These are phyloP conservation scores for Ecdyonurus torrentis DNA, from an alignment of 2,888 invertebrate genomes.

Conservation along the genomic window DNA sequence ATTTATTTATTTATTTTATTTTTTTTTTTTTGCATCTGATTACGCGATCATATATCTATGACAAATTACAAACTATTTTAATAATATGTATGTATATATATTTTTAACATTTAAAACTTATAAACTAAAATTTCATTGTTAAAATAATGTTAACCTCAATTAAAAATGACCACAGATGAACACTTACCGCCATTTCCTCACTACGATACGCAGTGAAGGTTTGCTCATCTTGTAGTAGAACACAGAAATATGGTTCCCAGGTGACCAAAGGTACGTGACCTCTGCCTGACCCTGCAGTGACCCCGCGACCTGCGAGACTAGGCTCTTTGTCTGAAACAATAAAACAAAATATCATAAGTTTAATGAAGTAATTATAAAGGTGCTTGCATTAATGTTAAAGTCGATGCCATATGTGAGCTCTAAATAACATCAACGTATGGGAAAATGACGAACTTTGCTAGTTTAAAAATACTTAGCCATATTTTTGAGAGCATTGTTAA, in stretches of 20 bases:
- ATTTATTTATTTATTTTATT: no score
- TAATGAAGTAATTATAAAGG: no score
- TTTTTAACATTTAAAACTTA: no score
- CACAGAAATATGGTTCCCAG: constrained; percentile 69
- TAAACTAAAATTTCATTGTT: no score
- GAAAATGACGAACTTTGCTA: no score
- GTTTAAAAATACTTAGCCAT: neutral
- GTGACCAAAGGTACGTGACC: constrained; percentile 34
- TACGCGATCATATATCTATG: no score
- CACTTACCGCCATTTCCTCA: constrained; percentile 62
- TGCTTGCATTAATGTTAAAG: neutral
- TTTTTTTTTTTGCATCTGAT: no score
- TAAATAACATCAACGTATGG: neutral
- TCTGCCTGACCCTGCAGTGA: constrained; percentile 28
- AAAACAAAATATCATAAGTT: constrained; percentile 15
- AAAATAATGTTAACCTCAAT: no score
- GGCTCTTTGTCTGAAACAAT: constrained; percentile 19
- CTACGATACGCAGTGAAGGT: constrained; percentile 59
- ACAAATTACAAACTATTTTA: no score
- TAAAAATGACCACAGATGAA: no score
- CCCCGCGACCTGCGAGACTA: constrained; percentile 31
- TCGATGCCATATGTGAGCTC: neutral
- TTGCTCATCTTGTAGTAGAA: constrained; percentile 55
- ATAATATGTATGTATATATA: no score
- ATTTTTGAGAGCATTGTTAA: no score